Conservation (phyloP, 2,113 vertebrate species). For the Gallinago media region DNA sequence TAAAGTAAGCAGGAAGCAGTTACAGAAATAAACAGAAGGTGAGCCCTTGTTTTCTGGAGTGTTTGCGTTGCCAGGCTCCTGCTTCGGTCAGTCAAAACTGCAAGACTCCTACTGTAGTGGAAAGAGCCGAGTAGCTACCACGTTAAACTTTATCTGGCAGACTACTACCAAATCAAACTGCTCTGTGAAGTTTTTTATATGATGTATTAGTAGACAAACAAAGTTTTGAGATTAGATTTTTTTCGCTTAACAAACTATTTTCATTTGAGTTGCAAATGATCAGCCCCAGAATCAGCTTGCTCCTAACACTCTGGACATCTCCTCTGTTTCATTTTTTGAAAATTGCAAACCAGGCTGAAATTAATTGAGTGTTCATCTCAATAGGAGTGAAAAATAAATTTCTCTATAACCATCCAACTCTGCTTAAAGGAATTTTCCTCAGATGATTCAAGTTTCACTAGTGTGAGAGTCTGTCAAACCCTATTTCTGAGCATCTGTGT, state of each 20-base stretch:
- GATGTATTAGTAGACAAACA: not conserved
- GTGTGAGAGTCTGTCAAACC: not conserved
- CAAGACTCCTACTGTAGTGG: not conserved
- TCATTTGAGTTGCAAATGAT: not conserved
- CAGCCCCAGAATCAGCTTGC: not conserved
- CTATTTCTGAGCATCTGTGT: rapidly evolving
- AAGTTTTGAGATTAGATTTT: not conserved
- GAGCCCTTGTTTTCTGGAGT: not conserved
- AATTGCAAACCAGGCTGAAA: not conserved
- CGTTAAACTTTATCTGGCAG: not conserved
- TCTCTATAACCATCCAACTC: not conserved
- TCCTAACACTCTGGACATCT: not conserved
- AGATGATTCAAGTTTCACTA: not conserved
- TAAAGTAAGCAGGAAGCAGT: rapidly evolving
- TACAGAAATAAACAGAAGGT: no score
- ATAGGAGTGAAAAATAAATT: not conserved
- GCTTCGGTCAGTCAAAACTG: rapidly evolving
- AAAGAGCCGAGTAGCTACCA: not conserved
- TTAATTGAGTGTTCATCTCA: not conserved
- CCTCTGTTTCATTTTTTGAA: not conserved
- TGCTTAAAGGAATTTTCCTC: not conserved
- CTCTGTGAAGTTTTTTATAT: no score
- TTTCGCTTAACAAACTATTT: not conserved
- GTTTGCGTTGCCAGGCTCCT: rapidly evolving
- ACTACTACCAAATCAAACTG: not conserved